Evolutionary conservation across 2,797 vertebrate species (phyloP), one percentile per base, ranked within the genome.

Genomic region (Chaunax sp.): DNA sequence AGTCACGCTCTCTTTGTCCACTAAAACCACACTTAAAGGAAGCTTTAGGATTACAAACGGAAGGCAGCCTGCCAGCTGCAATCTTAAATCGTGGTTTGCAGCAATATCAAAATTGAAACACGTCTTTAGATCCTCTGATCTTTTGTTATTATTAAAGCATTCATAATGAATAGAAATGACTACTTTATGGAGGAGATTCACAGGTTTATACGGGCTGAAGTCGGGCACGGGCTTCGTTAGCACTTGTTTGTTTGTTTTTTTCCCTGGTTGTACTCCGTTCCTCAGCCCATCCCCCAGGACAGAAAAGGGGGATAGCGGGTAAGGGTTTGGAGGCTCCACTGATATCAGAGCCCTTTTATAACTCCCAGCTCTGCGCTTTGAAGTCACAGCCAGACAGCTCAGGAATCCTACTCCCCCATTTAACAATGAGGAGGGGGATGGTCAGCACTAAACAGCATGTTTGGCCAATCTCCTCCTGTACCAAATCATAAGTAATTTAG

Each of bases 271-370:
- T 46, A 46, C 68, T 72, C 66, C 72, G 58, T 85, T 75, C 53
- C 49, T 62, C 46, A 57, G 82, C 87, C 89, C 87, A 84, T 82
- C 85, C 88, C 85, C 84, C 88, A 37, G 52, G 35, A 75, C 33
- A 46, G 72, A 82, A 54, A 63, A 59, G 75, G 77, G 78, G 80
- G 83, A 73, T 74, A 66, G 74, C 75, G 84, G 87, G 87, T 69
- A 79, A 89, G 86, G 88, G 87, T 87, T 86, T 59, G 74, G 83
- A 88, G 90, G 88, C 91, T 93, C 90, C 81, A 78, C 83, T 90
- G 92, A 91, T 94, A 93, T 92, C 92, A 93, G 90, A 93, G 91
- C 86, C 86, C 92, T 92, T 91, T 92, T 93, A 90, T 92, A 93
- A 93, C 90, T 93, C 92, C 80, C 83, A 88, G 89, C 85, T 85